Evolutionary conservation across 1,140 invertebrate species (phyloP).

Genomic region (Calliphora vicina): DNA sequence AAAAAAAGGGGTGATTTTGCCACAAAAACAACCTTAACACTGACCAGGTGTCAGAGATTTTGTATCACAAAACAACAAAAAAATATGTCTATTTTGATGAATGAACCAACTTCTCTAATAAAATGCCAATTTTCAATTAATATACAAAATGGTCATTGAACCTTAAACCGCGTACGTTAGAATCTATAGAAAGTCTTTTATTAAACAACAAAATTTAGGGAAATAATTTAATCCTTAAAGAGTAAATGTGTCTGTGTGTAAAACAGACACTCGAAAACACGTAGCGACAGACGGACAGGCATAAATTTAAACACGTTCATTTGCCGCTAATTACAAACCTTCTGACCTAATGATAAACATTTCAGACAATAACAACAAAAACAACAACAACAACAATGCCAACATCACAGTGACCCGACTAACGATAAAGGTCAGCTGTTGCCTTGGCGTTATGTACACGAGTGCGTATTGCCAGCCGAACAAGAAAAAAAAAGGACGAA

Average conservation of each 20-base stretch:
- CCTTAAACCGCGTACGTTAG: neutral
- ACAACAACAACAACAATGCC: neutral
- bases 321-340: slow-evolving; percentile 32
- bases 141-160: slow-evolving; percentile 11
- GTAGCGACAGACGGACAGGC: neutral
- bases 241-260: neutral
- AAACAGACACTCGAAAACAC: neutral
- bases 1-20: slow-evolving; percentile 13
- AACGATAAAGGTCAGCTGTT: slow-evolving; percentile 25
- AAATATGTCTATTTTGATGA: too few relatives aligned
- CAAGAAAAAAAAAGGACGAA: neutral
- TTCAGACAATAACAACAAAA: neutral
- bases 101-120: neutral
- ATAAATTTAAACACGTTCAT: slow-evolving; percentile 17
- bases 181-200: too few relatives aligned
- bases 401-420: slow-evolving; percentile 20
- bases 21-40: neutral
- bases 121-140: slow-evolving; percentile 29
- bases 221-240: neutral
- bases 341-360: slow-evolving; percentile 29
- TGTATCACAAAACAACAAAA: neutral
- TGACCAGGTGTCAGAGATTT: slow-evolving; percentile 17
- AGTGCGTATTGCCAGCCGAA: too few relatives aligned
- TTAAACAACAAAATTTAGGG: neutral
- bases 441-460: neutral